These are phyloP conservation scores for Battus philenor DNA, from an alignment of 1,140 invertebrate species.

Conservation along the genomic window DNA sequence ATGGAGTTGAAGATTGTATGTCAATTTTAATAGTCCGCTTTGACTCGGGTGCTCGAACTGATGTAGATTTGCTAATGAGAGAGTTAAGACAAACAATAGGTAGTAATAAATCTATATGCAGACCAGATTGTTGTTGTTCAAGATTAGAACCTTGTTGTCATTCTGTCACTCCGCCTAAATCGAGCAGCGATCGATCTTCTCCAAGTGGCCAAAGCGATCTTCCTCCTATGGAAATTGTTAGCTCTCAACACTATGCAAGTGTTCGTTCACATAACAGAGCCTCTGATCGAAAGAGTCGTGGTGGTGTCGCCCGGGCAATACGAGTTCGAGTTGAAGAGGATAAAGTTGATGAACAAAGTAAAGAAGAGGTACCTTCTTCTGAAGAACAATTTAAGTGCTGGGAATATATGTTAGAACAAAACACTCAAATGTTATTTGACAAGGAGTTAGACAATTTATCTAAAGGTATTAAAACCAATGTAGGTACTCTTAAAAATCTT, in stretches of 20 bases:
- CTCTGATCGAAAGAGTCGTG: slow-evolving; percentile 76
- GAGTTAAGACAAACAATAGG: slow-evolving; percentile 84
- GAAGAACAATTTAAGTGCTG: slow-evolving; percentile 94
- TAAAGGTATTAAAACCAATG: slow-evolving; percentile 77
- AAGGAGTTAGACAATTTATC: slow-evolving; percentile 90
- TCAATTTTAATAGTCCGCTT: slow-evolving; percentile 86
- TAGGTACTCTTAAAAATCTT: slow-evolving; percentile 65
- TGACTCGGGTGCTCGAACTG: slow-evolving; percentile 76
- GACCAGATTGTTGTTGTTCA: slow-evolving; percentile 80
- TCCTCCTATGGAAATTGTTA: slow-evolving; percentile 51
- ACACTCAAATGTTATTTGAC: slow-evolving; percentile 91
- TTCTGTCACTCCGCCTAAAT: slow-evolving; percentile 70
- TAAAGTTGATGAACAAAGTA: slow-evolving; percentile 79
- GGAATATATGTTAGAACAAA: slow-evolving; percentile 95
- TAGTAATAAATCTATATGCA: slow-evolving; percentile 73
- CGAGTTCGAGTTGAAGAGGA: slow-evolving; percentile 77
- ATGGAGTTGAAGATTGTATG: slow-evolving; percentile 87
- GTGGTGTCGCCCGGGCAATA: slow-evolving; percentile 77
- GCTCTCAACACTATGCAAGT: slow-evolving; percentile 63
- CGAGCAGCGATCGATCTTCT: slow-evolving; percentile 82
- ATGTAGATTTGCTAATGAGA: slow-evolving; percentile 85
- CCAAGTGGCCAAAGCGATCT: slow-evolving; percentile 90
- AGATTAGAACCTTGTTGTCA: slow-evolving; percentile 79
- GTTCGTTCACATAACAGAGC: slow-evolving; percentile 54
- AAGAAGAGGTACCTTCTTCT: slow-evolving; percentile 67